A percentile compares a stretch with the other conserved stretches of the same genome.
phyloP scores from a whole-genome alignment of 2,888 invertebrate species.

The Drosophila flavopinicola region DNA sequence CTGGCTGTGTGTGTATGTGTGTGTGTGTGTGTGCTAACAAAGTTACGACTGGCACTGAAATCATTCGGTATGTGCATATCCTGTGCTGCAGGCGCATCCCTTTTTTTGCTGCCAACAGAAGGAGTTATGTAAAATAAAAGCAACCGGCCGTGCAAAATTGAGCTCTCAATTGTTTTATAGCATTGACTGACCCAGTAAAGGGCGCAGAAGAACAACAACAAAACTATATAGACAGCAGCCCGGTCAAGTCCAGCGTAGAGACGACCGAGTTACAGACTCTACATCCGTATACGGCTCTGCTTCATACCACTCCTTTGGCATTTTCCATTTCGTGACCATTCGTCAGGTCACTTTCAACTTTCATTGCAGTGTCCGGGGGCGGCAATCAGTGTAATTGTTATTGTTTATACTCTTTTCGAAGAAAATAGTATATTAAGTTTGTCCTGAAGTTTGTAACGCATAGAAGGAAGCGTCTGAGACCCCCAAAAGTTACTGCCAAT shows the following conservation, averaged over 20 bases:
- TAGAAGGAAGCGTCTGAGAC: too few species aligned
- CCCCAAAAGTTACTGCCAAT: too few species aligned
- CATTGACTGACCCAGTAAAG: conserved; percentile 45
- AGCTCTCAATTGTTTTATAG: conserved; percentile 76
- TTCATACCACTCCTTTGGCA: conserved; percentile 27
- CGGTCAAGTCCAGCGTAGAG: conserved; percentile 39
- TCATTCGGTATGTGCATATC: conserved; percentile 62
- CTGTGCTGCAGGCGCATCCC: conserved; percentile 52
- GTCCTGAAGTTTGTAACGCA: too few species aligned
- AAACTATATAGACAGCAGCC: conserved; percentile 4
- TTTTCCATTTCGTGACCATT: conserved; percentile 59
- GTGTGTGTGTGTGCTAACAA: conserved; percentile 47
- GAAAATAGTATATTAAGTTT: too few species aligned
- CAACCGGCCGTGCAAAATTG: conserved; percentile 67
- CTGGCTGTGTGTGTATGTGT: conserved; percentile 13
- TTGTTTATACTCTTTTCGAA: too few species aligned
- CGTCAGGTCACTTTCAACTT: conserved; percentile 66
- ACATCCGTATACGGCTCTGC: neutral
- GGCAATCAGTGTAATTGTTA: conserved; percentile 76
- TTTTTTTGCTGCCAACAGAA: conserved; percentile 18
- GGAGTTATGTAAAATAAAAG: conserved; percentile 67
- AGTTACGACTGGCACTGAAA: conserved; percentile 67
- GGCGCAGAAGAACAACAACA: neutral
- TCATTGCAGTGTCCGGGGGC: conserved; percentile 59
- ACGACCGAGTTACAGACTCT: conserved; percentile 38